phyloP scores from a whole-genome alignment of 2,797 vertebrate species.

The Pangasius macronema region DNA sequence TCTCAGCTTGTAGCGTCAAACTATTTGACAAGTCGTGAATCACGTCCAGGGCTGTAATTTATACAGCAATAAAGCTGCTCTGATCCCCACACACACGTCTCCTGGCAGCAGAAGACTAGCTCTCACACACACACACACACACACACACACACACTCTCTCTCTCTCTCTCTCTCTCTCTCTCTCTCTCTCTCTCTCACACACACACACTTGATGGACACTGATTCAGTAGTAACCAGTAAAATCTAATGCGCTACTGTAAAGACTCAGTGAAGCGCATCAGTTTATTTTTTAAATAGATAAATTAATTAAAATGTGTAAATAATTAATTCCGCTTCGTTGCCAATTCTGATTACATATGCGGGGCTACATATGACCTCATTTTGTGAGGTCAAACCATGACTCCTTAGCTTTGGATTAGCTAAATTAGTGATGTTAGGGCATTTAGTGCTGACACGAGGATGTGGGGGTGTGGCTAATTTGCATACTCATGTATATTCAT shows the following conservation, averaged over 20 bases:
- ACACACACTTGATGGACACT: background rate
- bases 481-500: background rate
- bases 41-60: background rate
- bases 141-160: background rate
- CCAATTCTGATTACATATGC: background rate
- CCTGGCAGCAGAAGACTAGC: conserved; percentile 3
- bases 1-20: background rate
- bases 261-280: background rate
- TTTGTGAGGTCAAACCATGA: background rate
- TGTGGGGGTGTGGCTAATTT: background rate
- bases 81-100: background rate
- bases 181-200: background rate
- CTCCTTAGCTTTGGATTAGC: background rate
- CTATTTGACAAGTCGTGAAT: background rate
- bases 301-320: background rate
- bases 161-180: background rate
- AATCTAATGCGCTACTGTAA: background rate
- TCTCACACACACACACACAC: background rate
- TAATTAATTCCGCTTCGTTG: background rate
- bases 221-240: background rate
- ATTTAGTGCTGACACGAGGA: background rate
- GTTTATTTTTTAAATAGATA: background rate
- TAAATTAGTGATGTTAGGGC: no score
- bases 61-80: conserved; percentile 7
- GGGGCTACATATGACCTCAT: background rate